Evolutionary conservation across 2,797 vertebrate species (phyloP).

Genomic region (Melanotaenia pygmaea): DNA sequence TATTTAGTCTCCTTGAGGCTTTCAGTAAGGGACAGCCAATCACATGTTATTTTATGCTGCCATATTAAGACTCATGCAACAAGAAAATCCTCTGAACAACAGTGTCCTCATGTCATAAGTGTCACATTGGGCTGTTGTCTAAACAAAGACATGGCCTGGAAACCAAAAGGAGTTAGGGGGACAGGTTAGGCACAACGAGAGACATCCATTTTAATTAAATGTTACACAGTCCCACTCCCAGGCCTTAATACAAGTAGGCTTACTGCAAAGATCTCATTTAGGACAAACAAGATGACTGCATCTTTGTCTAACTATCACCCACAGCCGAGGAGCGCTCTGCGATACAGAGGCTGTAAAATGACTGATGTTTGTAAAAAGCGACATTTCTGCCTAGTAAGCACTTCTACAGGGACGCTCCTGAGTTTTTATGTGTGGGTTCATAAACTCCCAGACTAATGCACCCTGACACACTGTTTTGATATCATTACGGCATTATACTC

Average conservation of each 20-base stretch:
- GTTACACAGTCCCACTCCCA: conserved; percentile 77
- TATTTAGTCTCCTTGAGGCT: conserved; percentile 72
- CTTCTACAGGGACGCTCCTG: conserved; percentile 90
- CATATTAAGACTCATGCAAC: conserved; percentile 65
- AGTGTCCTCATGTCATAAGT: conserved; percentile 68
- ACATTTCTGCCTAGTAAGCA: conserved; percentile 98
- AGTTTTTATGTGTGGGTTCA: conserved; percentile 95
- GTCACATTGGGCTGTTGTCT: conserved; percentile 76
- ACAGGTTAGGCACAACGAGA: conserved; percentile 80
- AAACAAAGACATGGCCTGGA: conserved; percentile 82
- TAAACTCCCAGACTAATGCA: conserved; percentile 97
- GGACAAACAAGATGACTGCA: conserved; percentile 85
- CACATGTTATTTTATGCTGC: conserved; percentile 63
- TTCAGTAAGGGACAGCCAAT: conserved; percentile 69
- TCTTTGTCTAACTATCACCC: conserved; percentile 83
- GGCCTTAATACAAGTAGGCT: conserved; percentile 82
- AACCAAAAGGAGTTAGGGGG: conserved; percentile 78
- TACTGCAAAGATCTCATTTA: conserved; percentile 80
- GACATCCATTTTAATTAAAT: conserved; percentile 86
- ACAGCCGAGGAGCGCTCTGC: conserved; percentile 64
- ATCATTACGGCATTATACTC: conserved; percentile 99
- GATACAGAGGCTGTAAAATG: conserved; percentile 82
- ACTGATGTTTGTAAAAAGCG: conserved; percentile 90
- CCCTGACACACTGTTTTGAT: conserved; percentile 99
- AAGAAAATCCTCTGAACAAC: conserved; percentile 70